Conservation (phyloP, 2,888 invertebrate genomes). For the Urechis unicinctus region DNA sequence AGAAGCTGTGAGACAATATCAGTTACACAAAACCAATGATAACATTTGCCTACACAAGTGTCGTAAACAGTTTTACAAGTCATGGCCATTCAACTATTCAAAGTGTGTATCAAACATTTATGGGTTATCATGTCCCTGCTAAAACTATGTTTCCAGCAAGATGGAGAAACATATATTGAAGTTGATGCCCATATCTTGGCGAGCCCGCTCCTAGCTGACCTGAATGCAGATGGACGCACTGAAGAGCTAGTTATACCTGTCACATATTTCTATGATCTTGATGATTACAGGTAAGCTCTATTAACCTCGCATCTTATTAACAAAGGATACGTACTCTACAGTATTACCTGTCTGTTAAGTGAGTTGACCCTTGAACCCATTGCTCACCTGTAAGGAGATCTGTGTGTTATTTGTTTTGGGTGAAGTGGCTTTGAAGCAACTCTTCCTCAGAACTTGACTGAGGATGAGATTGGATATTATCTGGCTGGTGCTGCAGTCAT, state of each 20-base stretch:
- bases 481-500: slow-evolving; percentile 18
- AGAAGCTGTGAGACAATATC: no score
- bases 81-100: no score
- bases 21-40: no score
- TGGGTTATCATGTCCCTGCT: no score
- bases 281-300: slow-evolving; percentile 32
- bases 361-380: no score
- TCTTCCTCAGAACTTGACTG: no score
- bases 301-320: neutral
- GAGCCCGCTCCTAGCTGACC: slow-evolving; percentile 37
- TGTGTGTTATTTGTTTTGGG: no score
- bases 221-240: slow-evolving; percentile 30
- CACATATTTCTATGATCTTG: slow-evolving; percentile 38
- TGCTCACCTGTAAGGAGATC: no score
- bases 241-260: slow-evolving; percentile 39
- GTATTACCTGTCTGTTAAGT: neutral
- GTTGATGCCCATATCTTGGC: slow-evolving; percentile 34
- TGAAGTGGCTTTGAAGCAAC: no score
- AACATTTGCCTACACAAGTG: no score
- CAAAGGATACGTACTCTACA: neutral
- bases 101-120: no score
- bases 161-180: neutral
- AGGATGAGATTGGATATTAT: slow-evolving; percentile 30
- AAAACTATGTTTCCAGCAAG: neutral
- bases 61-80: no score